Evolutionary conservation across 2,888 invertebrate genomes (phyloP).

Genomic region (Cotesia congregata): DNA sequence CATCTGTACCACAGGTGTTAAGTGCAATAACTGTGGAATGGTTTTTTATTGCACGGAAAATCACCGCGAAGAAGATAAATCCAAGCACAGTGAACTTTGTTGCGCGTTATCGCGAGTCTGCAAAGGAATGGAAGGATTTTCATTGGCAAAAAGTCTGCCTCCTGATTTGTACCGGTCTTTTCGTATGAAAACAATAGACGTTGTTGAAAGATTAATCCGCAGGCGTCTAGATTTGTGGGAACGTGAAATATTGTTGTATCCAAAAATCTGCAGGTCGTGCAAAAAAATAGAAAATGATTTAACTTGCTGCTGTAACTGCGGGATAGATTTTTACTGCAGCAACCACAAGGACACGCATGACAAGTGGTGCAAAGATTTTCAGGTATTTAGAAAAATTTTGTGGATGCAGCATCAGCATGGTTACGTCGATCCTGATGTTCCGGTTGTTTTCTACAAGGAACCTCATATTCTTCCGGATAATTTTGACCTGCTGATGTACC

Average conservation of each 20-base stretch:
- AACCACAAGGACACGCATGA: slow-evolving; percentile 74
- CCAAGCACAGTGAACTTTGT: slow-evolving; percentile 76
- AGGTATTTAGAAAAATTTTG: slow-evolving; percentile 75
- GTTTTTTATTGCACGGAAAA: slow-evolving; percentile 76
- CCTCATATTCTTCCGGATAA: slow-evolving; percentile 66
- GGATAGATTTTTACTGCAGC: slow-evolving; percentile 74
- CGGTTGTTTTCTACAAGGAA: slow-evolving; percentile 69
- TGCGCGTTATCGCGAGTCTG: slow-evolving; percentile 75
- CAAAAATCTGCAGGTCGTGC: slow-evolving; percentile 76
- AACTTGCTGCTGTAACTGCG: slow-evolving; percentile 74
- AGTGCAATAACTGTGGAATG: slow-evolving; percentile 74
- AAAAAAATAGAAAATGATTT: slow-evolving; percentile 72
- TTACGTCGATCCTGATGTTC: slow-evolving; percentile 73
- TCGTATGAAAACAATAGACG: slow-evolving; percentile 76
- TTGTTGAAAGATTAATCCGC: slow-evolving; percentile 74
- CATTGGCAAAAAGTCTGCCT: slow-evolving; percentile 70
- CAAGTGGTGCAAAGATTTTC: slow-evolving; percentile 77
- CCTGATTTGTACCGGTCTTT: slow-evolving; percentile 77
- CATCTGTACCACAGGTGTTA: slow-evolving; percentile 44
- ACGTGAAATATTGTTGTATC: slow-evolving; percentile 79
- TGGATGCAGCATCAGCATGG: slow-evolving; percentile 75
- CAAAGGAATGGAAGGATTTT: slow-evolving; percentile 73
- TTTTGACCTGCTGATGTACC: slow-evolving; percentile 71
- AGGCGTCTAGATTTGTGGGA: slow-evolving; percentile 77
- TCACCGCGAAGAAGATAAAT: slow-evolving; percentile 76